These are phyloP conservation scores for Rhodeus uyekii DNA, from an alignment of 2,797 vertebrate species.

Conservation along the genomic window DNA sequence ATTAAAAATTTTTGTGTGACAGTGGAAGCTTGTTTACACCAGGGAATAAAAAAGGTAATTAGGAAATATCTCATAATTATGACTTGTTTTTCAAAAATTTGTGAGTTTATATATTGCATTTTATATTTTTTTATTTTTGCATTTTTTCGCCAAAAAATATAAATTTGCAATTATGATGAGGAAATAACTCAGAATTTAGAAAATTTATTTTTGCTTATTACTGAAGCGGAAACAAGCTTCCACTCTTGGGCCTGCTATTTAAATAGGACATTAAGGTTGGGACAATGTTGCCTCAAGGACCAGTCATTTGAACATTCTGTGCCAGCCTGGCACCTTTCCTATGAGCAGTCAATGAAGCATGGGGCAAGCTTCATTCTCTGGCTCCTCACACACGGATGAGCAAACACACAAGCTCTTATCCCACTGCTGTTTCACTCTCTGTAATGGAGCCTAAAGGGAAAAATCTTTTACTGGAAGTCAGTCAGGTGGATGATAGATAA, in stretches of 20 bases:
- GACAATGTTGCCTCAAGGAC: slow-evolving; percentile 41
- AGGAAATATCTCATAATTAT: no score
- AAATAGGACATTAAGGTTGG: slow-evolving; percentile 28
- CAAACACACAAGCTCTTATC: slow-evolving; percentile 44
- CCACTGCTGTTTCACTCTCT: slow-evolving; percentile 24
- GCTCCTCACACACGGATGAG: slow-evolving; percentile 36
- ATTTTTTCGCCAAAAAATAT: no score
- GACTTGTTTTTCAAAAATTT: no score
- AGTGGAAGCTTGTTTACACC: neutral
- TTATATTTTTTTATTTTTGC: no score
- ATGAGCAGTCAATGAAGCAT: slow-evolving; percentile 31
- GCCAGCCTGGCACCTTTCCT: slow-evolving; percentile 29
- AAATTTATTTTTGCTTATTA: no score
- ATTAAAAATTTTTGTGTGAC: no score
- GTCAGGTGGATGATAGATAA: slow-evolving; percentile 48
- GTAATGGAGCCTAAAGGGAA: slow-evolving; percentile 43
- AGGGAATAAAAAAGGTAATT: neutral
- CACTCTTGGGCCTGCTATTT: neutral
- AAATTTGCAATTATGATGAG: no score
- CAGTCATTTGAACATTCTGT: slow-evolving; percentile 24
- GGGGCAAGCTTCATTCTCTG: slow-evolving; percentile 27
- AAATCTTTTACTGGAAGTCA: slow-evolving; percentile 48
- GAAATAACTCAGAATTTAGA: neutral
- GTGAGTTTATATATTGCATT: no score
- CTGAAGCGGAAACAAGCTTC: neutral